Evolutionary conservation across 2,113 vertebrate species (phyloP), one percentile per base, ranked within the genome.

Genomic region (Nothoprocta perdicaria): DNA sequence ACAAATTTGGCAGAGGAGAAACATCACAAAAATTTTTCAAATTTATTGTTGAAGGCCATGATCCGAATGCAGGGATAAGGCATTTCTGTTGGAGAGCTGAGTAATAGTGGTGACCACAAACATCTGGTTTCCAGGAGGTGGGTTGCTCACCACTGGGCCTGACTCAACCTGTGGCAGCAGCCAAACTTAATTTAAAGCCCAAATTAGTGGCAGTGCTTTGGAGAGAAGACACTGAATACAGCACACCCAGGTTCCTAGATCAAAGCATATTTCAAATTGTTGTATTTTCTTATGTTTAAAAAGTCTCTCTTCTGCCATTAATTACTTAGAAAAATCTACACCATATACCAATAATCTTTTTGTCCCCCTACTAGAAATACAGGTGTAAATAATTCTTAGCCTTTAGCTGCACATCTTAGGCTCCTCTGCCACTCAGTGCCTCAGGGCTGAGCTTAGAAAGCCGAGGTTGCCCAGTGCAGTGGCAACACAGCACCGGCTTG

Each of bases 321-420:
- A 40, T 31, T 14, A n/a, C n/a, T n/a, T 68, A 26, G 11, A 38
- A 55, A 85, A 45, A 45, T 66, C 63, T 35, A 58, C n/a, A 12
- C 46, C 29, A 6, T 29, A 4, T 35, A 10, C 52, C 4, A 31
- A 6, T 48, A 66, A n/a, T 18, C 0, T 16, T 16, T 2, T 29
- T 60, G 14, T 83, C 69, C 29, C 33, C 31, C 24, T 50, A 27
- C n/a, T 29, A 9, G 55, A 61, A 11, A 35, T 55, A 11, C 8
- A 31, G 6, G 21, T 45, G 10, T 69, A 74, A 55, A 7, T 10
- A 53, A 60, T 23, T 6, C 43, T 17, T 58, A 23, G 53, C 17
- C 2, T 31, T 19, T 65, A 43, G 2, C 13, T 72, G 45, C 67
- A 27, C 27, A 69, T 15, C 3, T 55, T 43, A 43, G 12, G 11